phyloP scores from a whole-genome alignment of 2,113 vertebrate genomes.

The Falcunculus frontatus region DNA sequence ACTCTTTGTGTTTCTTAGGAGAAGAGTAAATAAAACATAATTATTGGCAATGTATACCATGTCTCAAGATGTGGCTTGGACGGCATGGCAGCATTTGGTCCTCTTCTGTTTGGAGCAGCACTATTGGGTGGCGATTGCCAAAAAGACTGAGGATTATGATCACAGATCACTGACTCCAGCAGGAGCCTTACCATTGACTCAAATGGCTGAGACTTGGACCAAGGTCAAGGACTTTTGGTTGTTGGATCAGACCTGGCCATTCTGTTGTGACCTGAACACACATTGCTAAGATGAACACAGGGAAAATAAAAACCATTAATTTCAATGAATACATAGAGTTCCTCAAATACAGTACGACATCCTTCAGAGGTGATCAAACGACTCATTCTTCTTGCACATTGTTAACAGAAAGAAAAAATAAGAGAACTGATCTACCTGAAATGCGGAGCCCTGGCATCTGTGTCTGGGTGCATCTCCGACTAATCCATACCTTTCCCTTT shows the following conservation, averaged over 20 bases:
- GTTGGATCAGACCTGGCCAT: not conserved
- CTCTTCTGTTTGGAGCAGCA: not conserved
- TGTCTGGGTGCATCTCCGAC: not conserved
- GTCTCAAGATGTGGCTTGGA: not conserved
- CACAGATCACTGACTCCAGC: not conserved
- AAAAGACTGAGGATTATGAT: not conserved
- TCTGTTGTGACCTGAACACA: not conserved
- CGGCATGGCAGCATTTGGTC: not conserved
- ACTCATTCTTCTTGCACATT: not conserved
- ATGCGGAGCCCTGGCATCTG: not conserved
- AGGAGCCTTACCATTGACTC: not conserved
- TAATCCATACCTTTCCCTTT: slow-evolving; percentile 2
- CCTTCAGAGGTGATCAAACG: not conserved
- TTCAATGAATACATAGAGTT: not conserved
- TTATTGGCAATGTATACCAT: not conserved
- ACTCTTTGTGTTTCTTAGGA: not conserved
- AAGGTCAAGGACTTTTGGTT: not conserved
- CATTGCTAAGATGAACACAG: not conserved
- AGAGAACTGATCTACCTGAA: not conserved
- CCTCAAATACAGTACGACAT: not conserved
- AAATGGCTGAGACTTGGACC: not conserved
- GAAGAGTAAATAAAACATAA: not conserved
- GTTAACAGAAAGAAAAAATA: not conserved
- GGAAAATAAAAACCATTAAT: not conserved
- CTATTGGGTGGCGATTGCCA: not conserved